Evolutionary conservation across 2,888 invertebrate species (phyloP).

Genomic region (Coelopa pilipes): DNA sequence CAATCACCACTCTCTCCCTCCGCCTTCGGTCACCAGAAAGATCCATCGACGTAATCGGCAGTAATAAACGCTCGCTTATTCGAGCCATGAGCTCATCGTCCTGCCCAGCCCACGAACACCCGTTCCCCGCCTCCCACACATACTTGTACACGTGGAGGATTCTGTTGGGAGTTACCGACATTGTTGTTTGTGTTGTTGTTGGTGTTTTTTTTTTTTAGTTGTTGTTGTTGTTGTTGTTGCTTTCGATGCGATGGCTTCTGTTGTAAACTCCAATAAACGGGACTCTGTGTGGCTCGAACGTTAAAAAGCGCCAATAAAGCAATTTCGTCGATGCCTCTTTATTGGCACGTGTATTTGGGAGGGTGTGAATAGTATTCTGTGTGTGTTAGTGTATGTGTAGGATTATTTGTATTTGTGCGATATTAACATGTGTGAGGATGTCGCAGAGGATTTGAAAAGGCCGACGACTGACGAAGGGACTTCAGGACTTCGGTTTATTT

Average conservation of each 20-base stretch:
- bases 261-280: neutral
- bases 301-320: constrained; percentile 27
- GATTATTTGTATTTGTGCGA: no score
- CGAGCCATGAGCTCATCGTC: constrained; percentile 25
- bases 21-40: constrained; percentile 2
- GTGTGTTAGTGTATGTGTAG: neutral
- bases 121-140: no score
- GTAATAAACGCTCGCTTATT: constrained; percentile 22
- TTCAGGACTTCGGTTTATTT: no score
- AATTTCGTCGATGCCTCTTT: constrained; percentile 23
- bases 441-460: no score
- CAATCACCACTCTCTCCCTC: neutral
- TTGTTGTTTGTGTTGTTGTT: constrained; percentile 5
- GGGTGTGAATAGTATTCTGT: neutral
- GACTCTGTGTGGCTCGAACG: constrained; percentile 9
- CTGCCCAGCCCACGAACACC: constrained; percentile 3
- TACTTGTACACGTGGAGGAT: neutral
- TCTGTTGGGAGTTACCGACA: constrained; percentile 3
- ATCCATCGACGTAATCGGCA: constrained; percentile 15
- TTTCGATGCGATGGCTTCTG: no score
- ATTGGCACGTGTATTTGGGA: neutral
- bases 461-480: no score
- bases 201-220: no score
- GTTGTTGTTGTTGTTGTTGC: no score
- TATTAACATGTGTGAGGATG: no score